Conservation (phyloP, 1,140 invertebrate species). For the Spodoptera litura region DNA sequence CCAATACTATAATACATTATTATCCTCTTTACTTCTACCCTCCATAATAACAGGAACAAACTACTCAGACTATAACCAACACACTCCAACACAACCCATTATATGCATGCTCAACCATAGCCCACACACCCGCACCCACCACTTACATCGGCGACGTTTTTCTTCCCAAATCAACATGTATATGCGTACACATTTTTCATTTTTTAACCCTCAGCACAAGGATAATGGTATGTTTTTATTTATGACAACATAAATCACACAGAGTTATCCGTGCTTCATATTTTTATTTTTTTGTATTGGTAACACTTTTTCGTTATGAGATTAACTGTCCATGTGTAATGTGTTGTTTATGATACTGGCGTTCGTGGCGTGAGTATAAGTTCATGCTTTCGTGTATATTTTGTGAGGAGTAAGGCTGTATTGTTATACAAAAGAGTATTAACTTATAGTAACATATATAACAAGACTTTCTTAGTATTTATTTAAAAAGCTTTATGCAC, state of each 20-base stretch:
- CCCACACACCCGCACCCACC: neutral
- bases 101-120: neutral
- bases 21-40: neutral
- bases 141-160: constrained; percentile 3
- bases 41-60: neutral
- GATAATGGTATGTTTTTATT: constrained; percentile 45
- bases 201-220: constrained; percentile 27
- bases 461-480: too few relatives aligned
- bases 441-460: too few relatives aligned
- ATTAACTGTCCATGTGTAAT: neutral
- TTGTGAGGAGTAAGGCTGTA: too few relatives aligned
- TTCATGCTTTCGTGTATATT: too few relatives aligned
- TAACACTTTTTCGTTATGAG: constrained; percentile 2
- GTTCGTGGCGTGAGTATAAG: too few relatives aligned
- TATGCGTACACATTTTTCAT: constrained; percentile 36
- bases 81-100: neutral
- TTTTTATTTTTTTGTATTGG: constrained; percentile 24
- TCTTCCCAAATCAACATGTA: constrained; percentile 25
- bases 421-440: too few relatives aligned
- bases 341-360: neutral
- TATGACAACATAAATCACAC: constrained; percentile 34
- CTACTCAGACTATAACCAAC: neutral
- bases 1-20: too few relatives aligned
- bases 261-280: constrained; percentile 18
- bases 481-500: too few relatives aligned